Evolutionary conservation across 2,888 invertebrate species (phyloP).

Genomic region (Ennomos erosarius): DNA sequence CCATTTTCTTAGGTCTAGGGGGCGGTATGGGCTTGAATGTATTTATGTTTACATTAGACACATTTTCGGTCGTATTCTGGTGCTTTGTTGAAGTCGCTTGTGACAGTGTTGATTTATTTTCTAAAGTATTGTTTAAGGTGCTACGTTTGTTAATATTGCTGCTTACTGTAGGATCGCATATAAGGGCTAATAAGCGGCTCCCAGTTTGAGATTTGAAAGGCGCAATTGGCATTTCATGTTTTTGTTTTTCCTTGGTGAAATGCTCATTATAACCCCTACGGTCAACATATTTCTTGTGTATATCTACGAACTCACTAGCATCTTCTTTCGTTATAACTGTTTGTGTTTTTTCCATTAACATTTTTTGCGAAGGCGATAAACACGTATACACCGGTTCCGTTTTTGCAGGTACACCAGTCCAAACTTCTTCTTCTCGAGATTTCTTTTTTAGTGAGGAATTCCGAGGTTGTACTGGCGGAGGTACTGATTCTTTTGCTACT

Average conservation of each 20-base stretch:
- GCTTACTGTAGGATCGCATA: constrained; percentile 81
- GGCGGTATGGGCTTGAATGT: constrained; percentile 72
- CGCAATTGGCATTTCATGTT: constrained; percentile 50
- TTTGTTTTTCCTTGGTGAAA: constrained; percentile 45
- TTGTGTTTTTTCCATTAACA: constrained; percentile 83
- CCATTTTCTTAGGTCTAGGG: constrained; percentile 68
- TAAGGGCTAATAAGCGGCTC: constrained; percentile 86
- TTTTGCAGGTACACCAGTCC: constrained; percentile 87
- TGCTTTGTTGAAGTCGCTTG: constrained; percentile 41
- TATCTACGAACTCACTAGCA: constrained; percentile 87
- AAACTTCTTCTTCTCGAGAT: constrained; percentile 71
- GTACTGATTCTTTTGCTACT: constrained; percentile 53
- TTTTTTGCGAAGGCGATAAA: constrained; percentile 90
- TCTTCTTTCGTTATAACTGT: constrained; percentile 78
- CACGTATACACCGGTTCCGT: constrained; percentile 87
- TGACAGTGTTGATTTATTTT: constrained; percentile 43
- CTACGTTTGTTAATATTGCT: constrained; percentile 58
- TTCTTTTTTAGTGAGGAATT: constrained; percentile 72
- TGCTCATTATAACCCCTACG: constrained; percentile 83
- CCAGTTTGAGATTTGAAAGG: constrained; percentile 83
- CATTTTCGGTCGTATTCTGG: constrained; percentile 36
- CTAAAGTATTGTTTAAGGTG: constrained; percentile 51
- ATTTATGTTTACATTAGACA: constrained; percentile 29
- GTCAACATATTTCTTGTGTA: constrained; percentile 89
- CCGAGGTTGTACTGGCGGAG: constrained; percentile 76